phyloP scores from a whole-genome alignment of 2,797 vertebrate genomes.

The Ceryle rudis region DNA sequence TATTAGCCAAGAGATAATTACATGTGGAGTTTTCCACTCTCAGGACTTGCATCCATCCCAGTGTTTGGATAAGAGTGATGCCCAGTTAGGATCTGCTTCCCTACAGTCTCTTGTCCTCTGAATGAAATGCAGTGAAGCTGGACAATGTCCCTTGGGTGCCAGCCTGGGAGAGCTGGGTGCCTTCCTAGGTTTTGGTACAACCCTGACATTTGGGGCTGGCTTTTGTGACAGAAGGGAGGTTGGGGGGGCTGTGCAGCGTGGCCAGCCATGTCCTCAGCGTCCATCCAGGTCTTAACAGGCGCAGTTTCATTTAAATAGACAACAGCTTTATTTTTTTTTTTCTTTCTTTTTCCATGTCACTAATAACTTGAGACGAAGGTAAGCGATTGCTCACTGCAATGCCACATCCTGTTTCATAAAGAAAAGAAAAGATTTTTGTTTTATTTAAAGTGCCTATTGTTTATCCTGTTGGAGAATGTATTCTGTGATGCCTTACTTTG shows the following conservation, averaged over 20 bases:
- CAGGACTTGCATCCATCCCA: fast-evolving
- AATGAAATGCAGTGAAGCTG: neutral
- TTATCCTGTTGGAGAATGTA: neutral
- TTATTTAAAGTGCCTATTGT: neutral
- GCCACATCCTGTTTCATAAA: neutral
- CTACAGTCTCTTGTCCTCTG: fast-evolving
- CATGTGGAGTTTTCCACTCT: neutral
- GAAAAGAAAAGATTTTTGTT: neutral
- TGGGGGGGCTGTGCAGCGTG: fast-evolving
- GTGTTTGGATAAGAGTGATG: neutral
- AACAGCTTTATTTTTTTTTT: too few species aligned
- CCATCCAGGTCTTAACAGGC: too few species aligned
- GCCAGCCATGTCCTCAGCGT: fast-evolving
- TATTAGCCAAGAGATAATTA: neutral
- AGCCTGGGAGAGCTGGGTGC: neutral
- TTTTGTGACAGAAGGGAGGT: neutral
- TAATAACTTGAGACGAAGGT: neutral
- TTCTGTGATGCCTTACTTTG: neutral
- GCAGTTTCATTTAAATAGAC: too few species aligned
- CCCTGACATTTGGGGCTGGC: neutral
- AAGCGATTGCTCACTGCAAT: neutral
- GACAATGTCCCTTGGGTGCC: fast-evolving
- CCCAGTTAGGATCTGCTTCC: neutral
- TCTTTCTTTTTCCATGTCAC: too few species aligned
- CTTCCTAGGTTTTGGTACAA: neutral